Evolutionary conservation across 2,113 vertebrate genomes (phyloP), one percentile per base, ranked within the genome.

Genomic region (Dromaius novaehollandiae): DNA sequence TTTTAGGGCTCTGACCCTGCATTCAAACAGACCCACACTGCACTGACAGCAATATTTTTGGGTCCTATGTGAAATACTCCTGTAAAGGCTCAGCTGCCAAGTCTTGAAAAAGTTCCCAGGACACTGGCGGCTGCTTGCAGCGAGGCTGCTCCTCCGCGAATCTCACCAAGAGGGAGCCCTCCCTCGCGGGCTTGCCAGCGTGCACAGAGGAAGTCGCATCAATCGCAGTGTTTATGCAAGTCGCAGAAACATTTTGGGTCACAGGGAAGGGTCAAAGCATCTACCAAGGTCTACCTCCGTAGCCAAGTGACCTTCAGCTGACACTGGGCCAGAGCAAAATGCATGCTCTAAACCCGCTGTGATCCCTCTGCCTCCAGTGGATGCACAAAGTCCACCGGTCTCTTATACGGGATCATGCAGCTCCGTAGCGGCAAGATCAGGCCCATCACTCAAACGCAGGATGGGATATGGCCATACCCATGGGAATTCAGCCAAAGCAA

Each of bases 91-190:
- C 80, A 1, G n/a, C 85, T 97, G 97, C 96, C 97, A 97, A 97
- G 82, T 93, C 93, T 55, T 94, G 91, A 90, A 95, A 84, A 97
- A 94, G 93, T 96, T 97, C 97, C 94, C 97, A 97, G 95, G 97
- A 95, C 83, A 78, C 89, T 56, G 76, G 79, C 48, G 91, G 89
- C 60, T 1, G 13, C 68, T 82, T 61, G 85, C 95, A 81, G 56
- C 61, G 61, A 81, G 36, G 19, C 51, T 42, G 26, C 32, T 55
- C 71, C 71, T 42, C 71, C 38, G 19, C 36, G 26, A 26, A 42
- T 56, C 19, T 38, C 51, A 55, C 19, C 19, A 7, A 56, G 71
- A 60, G 56, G 56, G 30, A 75, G 71, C 36, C 19, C n/a, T 75
- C 71, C 71, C 71, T 75, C 40, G 51, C 19, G 38, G 36, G 20